Base-by-base conservation (phyloP, 1,140 invertebrate genomes). In the Megathymus violae region DNA sequence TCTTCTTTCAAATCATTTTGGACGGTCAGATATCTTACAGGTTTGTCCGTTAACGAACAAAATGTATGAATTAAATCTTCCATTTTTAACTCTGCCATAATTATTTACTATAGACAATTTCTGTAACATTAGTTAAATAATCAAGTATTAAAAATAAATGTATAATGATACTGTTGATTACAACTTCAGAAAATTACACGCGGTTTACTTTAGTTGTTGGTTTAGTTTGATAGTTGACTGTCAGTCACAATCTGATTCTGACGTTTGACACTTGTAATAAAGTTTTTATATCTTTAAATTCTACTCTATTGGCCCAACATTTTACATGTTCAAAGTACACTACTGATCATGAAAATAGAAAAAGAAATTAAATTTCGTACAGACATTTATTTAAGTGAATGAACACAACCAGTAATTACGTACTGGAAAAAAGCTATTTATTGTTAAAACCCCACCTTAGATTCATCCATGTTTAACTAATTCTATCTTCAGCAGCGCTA, bases 11-110 rank as follows among this genome's bases (percentile, higher is more conserved):
- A 62, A 46, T 93, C 87, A n/a, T 92, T 86, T 78, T 96, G 93
- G 0, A 92, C 85, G 62, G 95, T 95, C 22, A 93, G 76, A 84
- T 85, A 93, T 58, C 91, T 91, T 58, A 91, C 92, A 7, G 92
- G 92, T 85, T 92, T 91, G 14, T 87, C 77, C 50, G 90, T 92
- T 10, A 92, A 71, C 22, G 60, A 50, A 50, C 82, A 76, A 62
- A 93, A 92, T 51, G 83, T 85, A n/a, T 88, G 54, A 9, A 90
- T 71, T 17, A 89, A 71, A 40, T 80, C 63, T 4, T 88, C 80
- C 46, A 91, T 67, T 64, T 78, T 51, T 14, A 62, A 54, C 50
- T 69, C 22, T 67, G n/a, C 64, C 76, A 82, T 82, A 22, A 9
- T 70, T 66, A 15, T 34, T 31, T 15, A 1, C 17, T 48, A 1